Percentiles rank a stretch among this genome's conserved stretches.
Evolutionary conservation across 2,888 invertebrate species (phyloP).

Genomic region (Orgyia antiqua): DNA sequence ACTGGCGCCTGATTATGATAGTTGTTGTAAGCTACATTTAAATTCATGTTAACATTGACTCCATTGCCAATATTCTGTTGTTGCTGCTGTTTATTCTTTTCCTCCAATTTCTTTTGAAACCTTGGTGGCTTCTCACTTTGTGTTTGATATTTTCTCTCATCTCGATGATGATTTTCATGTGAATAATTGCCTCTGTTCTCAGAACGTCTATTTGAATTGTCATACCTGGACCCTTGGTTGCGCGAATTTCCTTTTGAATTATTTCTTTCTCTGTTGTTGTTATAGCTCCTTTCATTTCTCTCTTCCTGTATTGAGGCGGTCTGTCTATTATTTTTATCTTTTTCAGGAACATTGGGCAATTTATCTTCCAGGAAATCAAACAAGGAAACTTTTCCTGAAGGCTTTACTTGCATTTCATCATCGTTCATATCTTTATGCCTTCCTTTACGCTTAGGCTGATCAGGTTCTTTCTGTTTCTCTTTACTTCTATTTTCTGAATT

Average conservation of each 20-base stretch:
- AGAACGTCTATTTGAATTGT: slow-evolving; percentile 43
- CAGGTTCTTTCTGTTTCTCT: slow-evolving; percentile 62
- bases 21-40: slow-evolving; percentile 49
- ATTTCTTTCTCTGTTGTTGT: slow-evolving; percentile 50
- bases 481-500: slow-evolving; percentile 66
- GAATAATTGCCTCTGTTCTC: slow-evolving; percentile 56
- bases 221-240: slow-evolving; percentile 52
- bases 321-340: slow-evolving; percentile 51
- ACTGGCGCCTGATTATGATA: slow-evolving; percentile 39
- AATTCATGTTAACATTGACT: slow-evolving; percentile 30
- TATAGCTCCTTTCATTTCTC: slow-evolving; percentile 48
- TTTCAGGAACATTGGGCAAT: slow-evolving; percentile 79
- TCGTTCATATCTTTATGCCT: slow-evolving; percentile 69
- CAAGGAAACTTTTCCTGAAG: slow-evolving; percentile 87
- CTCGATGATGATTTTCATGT: slow-evolving; percentile 57
- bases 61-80: slow-evolving; percentile 32
- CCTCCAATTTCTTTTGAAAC: slow-evolving; percentile 77
- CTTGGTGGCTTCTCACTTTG: slow-evolving; percentile 79
- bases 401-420: slow-evolving; percentile 81
- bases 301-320: slow-evolving; percentile 47
- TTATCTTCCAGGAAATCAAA: slow-evolving; percentile 92
- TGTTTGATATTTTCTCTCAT: slow-evolving; percentile 60
- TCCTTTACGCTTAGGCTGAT: slow-evolving; percentile 65
- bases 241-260: slow-evolving; percentile 50
- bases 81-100: slow-evolving; percentile 60